Evolutionary conservation across 2,888 invertebrate species (phyloP), one percentile per base, ranked within the genome.

Genomic region (Euclidia mi): DNA sequence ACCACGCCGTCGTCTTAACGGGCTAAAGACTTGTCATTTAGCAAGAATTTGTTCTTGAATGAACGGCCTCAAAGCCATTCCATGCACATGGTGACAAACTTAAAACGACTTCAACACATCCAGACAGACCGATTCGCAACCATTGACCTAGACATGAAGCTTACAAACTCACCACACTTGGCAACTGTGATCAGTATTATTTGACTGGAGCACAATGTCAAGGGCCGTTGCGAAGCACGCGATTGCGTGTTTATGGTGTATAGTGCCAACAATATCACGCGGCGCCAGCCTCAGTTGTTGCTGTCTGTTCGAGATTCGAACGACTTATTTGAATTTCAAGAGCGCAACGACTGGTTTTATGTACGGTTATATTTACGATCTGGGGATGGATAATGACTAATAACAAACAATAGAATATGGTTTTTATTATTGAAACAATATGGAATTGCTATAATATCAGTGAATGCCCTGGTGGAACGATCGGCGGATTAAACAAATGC

Each of bases 161-260:
- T 37, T 17, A 46, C 18, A 15, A 46, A 65, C 35, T 56, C 11
- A 49, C 47, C 55, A 70, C 56, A 60, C 56, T 71, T 71, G 53
- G 66, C 63, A 66, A 47, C 56, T 20, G 31, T 74, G 63, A 71
- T 74, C 60, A 63, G 51, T 59, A 56, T 38, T 49, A 45, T 62
- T 56, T 25, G n/a, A 44, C 44, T 58, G 34, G 41, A 60, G 55
- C 43, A 68, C 69, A 76, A 64, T 71, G 76, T 71, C 70, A 72
- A 75, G 68, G 62, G 62, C 58, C 42, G 29, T 32, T 11, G 34
- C n/a, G 38, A 31, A 32, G 52, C 77, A 77, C 71, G 77, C 77
- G 69, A 77, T 77, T 64, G 78, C 76, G 69, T 76, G 77, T 28
- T 14, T 28, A 11, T 18, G 35, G 32, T 28, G 17, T 28, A 11